These are phyloP conservation scores for Diadumene lineata DNA, from an alignment of 92 coral and sea anemone genomes.

Conservation along the genomic window DNA sequence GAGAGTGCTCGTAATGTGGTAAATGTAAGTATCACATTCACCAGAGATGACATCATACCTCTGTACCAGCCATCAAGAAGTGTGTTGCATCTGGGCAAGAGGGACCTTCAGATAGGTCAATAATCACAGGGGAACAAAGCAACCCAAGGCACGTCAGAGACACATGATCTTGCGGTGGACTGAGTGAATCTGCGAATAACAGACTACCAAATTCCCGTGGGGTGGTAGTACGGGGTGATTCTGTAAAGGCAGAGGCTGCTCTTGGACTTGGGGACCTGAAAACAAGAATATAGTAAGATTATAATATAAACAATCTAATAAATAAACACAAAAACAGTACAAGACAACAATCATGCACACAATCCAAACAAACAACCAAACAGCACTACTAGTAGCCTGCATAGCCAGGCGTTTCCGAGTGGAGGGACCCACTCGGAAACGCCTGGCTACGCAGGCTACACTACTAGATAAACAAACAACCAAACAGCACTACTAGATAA, in stretches of 20 bases:
- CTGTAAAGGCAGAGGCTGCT: constrained; percentile 25
- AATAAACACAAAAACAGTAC: neutral
- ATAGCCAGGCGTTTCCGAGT: too few species aligned
- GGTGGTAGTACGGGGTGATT: constrained; percentile 52
- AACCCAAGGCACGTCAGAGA: constrained; percentile 79
- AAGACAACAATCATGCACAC: neutral
- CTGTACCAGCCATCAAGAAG: constrained; percentile 83
- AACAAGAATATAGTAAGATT: neutral
- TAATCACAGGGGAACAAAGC: constrained; percentile 77
- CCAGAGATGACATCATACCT: too few species aligned
- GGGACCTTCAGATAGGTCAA: constrained; percentile 70
- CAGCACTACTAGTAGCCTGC: too few species aligned
- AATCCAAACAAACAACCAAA: neutral
- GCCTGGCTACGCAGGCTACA: neutral
- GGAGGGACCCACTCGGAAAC: too few species aligned
- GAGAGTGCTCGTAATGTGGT: too few species aligned
- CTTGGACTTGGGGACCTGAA: constrained; percentile 67
- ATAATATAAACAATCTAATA: neutral
- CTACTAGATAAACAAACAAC: neutral
- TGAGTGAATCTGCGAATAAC: constrained; percentile 43
- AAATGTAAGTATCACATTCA: too few species aligned
- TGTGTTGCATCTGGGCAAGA: constrained; percentile 74
- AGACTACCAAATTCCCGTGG: constrained; percentile 45
- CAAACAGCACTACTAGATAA: too few species aligned
- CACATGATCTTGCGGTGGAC: constrained; percentile 63